These are phyloP conservation scores for Andrena bucephala DNA, from an alignment of 2,888 invertebrate genomes.

Conservation along the genomic window DNA sequence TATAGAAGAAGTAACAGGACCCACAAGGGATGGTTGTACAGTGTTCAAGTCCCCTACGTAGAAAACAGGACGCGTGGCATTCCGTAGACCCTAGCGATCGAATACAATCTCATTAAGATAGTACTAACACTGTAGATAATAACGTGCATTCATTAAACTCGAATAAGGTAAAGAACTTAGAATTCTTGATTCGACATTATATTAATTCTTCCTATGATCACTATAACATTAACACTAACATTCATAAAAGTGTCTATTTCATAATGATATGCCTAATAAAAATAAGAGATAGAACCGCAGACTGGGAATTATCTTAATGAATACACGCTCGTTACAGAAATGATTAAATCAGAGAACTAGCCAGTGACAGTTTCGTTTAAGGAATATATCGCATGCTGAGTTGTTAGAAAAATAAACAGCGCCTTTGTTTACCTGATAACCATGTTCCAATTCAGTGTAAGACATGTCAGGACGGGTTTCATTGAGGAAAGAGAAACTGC, in stretches of 20 bases:
- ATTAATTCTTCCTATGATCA: no score
- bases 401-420: constrained; percentile 90
- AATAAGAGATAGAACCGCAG: no score
- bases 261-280: no score
- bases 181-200: no score
- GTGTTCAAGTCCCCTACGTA: constrained; percentile 83
- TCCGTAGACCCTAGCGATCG: constrained; percentile 80
- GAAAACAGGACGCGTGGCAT: constrained; percentile 82
- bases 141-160: not conserved
- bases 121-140: not conserved
- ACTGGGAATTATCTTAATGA: no score
- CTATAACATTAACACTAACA: no score
- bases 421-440: constrained; percentile 92
- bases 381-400: not conserved
- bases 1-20: constrained; percentile 78
- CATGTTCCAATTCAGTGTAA: constrained; percentile 96
- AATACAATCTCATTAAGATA: not conserved
- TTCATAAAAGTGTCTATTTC: no score
- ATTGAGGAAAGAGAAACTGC: constrained; percentile 75
- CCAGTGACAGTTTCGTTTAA: no score
- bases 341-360: no score
- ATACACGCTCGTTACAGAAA: no score
- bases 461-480: constrained; percentile 88
- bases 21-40: constrained; percentile 78
- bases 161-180: not conserved